A percentile compares a stretch with the other conserved stretches of the same genome.
phyloP scores from a whole-genome alignment of 2,797 vertebrate genomes.

The Esox masquinongy region DNA sequence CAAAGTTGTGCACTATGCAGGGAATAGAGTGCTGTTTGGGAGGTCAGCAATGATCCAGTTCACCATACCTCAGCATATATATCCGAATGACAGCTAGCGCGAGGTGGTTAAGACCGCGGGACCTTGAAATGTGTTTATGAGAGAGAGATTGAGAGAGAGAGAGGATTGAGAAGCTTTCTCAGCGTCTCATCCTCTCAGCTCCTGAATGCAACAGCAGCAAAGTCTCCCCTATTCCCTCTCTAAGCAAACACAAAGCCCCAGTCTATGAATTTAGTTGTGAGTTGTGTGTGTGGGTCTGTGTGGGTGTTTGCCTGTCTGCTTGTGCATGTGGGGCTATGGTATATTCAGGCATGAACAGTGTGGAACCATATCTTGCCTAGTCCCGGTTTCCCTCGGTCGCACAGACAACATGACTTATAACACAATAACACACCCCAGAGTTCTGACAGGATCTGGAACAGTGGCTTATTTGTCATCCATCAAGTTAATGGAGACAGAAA shows the following conservation, averaged over 20 bases:
- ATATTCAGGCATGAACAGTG: neutral
- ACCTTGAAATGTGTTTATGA: slow-evolving; percentile 46
- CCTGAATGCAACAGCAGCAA: slow-evolving; percentile 23
- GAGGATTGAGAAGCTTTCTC: slow-evolving; percentile 7
- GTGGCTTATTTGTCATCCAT: neutral
- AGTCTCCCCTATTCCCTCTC: slow-evolving; percentile 15
- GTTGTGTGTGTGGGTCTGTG: neutral
- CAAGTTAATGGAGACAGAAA: neutral
- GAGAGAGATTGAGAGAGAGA: neutral
- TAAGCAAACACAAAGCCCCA: slow-evolving; percentile 10
- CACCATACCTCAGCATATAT: slow-evolving; percentile 12
- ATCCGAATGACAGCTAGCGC: slow-evolving; percentile 32
- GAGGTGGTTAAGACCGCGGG: slow-evolving; percentile 27
- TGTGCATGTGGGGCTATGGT: neutral
- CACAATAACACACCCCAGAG: slow-evolving; percentile 12
- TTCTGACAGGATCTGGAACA: neutral
- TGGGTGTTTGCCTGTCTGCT: neutral
- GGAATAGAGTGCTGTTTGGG: too few relatives aligned
- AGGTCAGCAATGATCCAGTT: slow-evolving; percentile 7
- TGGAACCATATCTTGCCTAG: neutral
- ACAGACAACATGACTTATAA: slow-evolving; percentile 14
- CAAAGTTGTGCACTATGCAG: too few relatives aligned
- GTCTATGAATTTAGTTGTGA: slow-evolving; percentile 23
- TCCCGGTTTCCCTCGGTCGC: slow-evolving; percentile 1
- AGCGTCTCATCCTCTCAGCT: neutral